These are phyloP conservation scores for Scleropages formosus DNA, from an alignment of 2,797 vertebrate genomes.

Conservation along the genomic window DNA sequence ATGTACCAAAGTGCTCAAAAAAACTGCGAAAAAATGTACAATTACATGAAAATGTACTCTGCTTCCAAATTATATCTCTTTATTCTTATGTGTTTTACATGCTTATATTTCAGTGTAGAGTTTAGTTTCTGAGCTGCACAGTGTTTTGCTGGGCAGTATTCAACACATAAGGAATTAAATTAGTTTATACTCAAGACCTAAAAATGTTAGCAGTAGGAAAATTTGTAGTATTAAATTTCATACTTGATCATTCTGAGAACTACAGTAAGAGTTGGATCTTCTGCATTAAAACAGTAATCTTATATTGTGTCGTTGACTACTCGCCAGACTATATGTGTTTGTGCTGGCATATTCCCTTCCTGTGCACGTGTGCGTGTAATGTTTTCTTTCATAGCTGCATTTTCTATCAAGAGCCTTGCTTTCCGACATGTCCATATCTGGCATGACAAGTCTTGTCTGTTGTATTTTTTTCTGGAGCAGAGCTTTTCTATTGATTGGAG, in stretches of 20 bases:
- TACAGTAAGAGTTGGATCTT: not conserved
- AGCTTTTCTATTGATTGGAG: no score
- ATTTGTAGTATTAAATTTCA: not conserved
- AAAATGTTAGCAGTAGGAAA: not conserved
- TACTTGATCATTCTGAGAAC: conserved; percentile 1
- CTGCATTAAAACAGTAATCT: not conserved
- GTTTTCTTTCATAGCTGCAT: no score
- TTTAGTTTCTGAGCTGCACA: no score
- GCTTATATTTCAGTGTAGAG: no score
- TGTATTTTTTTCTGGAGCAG: no score
- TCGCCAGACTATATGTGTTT: not conserved
- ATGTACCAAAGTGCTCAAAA: not conserved
- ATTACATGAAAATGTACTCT: not conserved
- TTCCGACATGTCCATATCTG: no score
- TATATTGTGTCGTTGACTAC: not conserved
- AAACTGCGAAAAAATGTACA: not conserved
- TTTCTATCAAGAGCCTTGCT: no score
- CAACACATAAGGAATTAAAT: no score
- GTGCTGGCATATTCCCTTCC: not conserved
- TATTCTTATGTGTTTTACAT: no score
- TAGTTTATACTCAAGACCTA: conserved; percentile 5
- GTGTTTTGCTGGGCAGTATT: no score
- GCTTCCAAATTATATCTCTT: not conserved
- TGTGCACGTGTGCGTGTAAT: not conserved
- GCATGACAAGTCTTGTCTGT: no score